Conservation (phyloP, 2,113 vertebrate genomes). For the Stercorarius parasiticus region DNA sequence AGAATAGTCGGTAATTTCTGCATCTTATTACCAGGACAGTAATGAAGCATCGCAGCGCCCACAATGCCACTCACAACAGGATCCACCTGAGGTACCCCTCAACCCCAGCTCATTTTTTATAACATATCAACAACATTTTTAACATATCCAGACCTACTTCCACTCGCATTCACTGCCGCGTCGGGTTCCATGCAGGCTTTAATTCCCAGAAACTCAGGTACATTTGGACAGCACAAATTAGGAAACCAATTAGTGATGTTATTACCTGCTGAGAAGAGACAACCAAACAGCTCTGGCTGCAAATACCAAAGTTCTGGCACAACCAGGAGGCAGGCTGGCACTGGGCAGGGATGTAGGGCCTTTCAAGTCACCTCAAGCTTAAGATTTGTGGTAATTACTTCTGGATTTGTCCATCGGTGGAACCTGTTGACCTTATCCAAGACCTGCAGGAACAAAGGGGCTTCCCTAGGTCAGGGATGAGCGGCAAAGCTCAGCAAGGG, state of each 20-base stretch:
- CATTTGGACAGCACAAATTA: not conserved
- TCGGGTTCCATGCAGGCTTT: not conserved
- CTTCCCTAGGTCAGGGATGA: not conserved
- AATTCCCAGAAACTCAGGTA: slow-evolving; percentile 27
- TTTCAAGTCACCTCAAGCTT: not conserved
- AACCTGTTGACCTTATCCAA: not conserved
- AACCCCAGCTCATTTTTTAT: not conserved
- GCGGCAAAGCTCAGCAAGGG: not conserved
- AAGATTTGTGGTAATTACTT: not conserved
- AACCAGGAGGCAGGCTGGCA: not conserved
- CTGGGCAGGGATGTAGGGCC: not conserved
- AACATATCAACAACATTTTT: not conserved
- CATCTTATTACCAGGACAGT: not conserved
- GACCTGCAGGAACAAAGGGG: not conserved
- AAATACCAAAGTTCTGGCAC: not conserved
- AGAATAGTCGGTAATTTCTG: not conserved
- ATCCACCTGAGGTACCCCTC: not conserved
- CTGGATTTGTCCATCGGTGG: not conserved
- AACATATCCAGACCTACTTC: not conserved
- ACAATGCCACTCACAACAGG: not conserved
- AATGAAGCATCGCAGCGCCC: not conserved
- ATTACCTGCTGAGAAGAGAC: not conserved
- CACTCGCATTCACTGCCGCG: not conserved
- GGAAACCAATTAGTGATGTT: not conserved
- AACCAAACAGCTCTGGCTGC: not conserved